These are phyloP conservation scores for Eueides isabella DNA, from an alignment of 1,140 invertebrate genomes.

Conservation along the genomic window DNA sequence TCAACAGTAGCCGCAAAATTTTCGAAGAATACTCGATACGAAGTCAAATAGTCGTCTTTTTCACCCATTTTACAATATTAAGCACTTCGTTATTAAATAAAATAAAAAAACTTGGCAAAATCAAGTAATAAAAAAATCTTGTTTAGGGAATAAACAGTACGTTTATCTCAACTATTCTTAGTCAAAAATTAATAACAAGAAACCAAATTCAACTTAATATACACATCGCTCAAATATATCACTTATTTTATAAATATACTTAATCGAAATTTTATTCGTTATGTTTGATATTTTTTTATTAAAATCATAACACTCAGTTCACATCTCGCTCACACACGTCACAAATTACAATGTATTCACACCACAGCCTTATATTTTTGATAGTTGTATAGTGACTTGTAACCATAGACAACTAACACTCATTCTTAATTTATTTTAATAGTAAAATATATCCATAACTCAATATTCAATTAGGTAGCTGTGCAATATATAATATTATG, in stretches of 20 bases:
- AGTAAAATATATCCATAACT: background rate
- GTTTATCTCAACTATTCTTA: slow-evolving; percentile 26
- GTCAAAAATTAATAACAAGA: slow-evolving; percentile 19
- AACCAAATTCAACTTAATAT: slow-evolving; percentile 27
- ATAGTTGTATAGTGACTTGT: background rate
- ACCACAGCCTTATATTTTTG: background rate
- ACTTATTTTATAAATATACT: slow-evolving; percentile 6
- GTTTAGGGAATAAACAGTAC: slow-evolving; percentile 37
- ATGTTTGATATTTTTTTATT: slow-evolving; percentile 46
- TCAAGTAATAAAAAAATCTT: slow-evolving; percentile 50
- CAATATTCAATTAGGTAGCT: background rate
- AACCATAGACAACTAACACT: background rate
- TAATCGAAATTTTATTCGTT: slow-evolving; percentile 16
- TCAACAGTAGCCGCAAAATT: slow-evolving; percentile 86
- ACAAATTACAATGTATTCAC: slow-evolving; percentile 32
- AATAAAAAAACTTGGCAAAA: slow-evolving; percentile 49
- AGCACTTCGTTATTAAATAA: slow-evolving; percentile 38
- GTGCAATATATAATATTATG: too few relatives aligned
- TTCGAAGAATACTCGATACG: slow-evolving; percentile 87
- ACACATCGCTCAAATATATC: slow-evolving; percentile 17
- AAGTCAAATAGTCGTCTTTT: slow-evolving; percentile 86
- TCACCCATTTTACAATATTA: slow-evolving; percentile 67
- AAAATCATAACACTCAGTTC: slow-evolving; percentile 69
- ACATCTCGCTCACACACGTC: slow-evolving; percentile 65
- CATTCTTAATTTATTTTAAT: background rate